phyloP scores from a whole-genome alignment of 1,140 invertebrate species.

The Leptopilina clavipes region DNA sequence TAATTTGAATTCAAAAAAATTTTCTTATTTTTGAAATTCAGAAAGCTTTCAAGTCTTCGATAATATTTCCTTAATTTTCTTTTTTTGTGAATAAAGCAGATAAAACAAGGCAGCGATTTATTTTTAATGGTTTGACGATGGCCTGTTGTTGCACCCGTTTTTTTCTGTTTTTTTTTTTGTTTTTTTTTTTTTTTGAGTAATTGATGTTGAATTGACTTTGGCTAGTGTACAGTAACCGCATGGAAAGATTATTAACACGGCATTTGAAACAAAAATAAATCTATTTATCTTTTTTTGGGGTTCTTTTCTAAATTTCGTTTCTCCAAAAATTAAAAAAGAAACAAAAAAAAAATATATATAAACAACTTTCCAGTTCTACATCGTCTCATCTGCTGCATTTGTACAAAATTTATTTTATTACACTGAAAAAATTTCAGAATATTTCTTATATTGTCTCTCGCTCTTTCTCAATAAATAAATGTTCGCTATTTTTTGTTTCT shows the following conservation, averaged over 20 bases:
- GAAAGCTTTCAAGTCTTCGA: no score
- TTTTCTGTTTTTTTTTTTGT: slow-evolving; percentile 65
- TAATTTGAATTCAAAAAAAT: no score
- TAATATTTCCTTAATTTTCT: neutral
- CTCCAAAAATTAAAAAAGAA: neutral
- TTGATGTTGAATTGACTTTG: slow-evolving; percentile 67
- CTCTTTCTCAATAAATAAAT: neutral
- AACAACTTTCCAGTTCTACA: slow-evolving; percentile 19
- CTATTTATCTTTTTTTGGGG: neutral
- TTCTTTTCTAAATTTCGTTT: slow-evolving; percentile 21
- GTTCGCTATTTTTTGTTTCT: neutral
- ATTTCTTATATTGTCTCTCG: neutral
- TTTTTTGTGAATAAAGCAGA: neutral
- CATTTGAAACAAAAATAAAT: neutral
- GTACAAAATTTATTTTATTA: slow-evolving; percentile 5
- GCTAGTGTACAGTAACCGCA: slow-evolving; percentile 71
- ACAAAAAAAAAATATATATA: no score
- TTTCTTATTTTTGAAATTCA: no score
- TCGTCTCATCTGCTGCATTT: slow-evolving; percentile 1
- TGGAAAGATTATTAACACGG: slow-evolving; percentile 57
- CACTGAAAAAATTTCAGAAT: slow-evolving; percentile 24
- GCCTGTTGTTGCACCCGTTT: slow-evolving; percentile 64
- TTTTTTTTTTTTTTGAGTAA: slow-evolving; percentile 61
- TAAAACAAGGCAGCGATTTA: slow-evolving; percentile 40
- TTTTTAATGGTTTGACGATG: slow-evolving; percentile 48